Evolutionary conservation across 2,888 invertebrate genomes (phyloP), one percentile per base, ranked within the genome.

Genomic region (Campoletis raptor): DNA sequence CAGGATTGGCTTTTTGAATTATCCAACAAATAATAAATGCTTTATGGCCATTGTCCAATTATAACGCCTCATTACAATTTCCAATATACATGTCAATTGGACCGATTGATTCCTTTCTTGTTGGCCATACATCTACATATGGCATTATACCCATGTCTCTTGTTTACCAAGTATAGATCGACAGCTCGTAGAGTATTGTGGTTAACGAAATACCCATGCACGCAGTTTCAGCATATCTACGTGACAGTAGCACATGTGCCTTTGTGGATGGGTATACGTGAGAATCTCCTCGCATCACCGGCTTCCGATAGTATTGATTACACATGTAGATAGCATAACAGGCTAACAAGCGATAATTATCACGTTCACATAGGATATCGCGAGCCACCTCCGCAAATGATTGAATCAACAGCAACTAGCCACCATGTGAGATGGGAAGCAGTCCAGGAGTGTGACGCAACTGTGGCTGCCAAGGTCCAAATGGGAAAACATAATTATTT

Each of bases 301-400:
- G 21, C 40, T 79, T 89, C 87, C 89, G 85, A 81, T 85, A 80
- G 88, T 91, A 91, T 93, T 90, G 92, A 92, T 92, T 92, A 90
- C 91, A 88, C 90, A 91, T 90, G 89, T 88, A 90, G 91, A 91
- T 90, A 90, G 90, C 90, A 89, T 91, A 92, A 70, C 91, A 87
- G 90, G 90, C 91, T 92, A 92, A 90, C 91, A 90, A 90, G 91
- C 90, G 90, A 91, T 92, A 92, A 93, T 92, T 92, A 92, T 92
- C 91, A 88, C 89, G 88, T 89, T 89, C 90, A 82, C 89, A 88
- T 87, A 85, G 85, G 85, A 86, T 83, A 85, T 89, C 89, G 82
- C 88, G 40, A 67, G 70, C 80, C 78, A 88, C 90, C 88, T 89
- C 89, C 69, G 87, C 88, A 87, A 90, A 90, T 90, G 90, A 92